Conservation (phyloP, 2,113 vertebrate genomes). For the Dasyurus viverrinus region DNA sequence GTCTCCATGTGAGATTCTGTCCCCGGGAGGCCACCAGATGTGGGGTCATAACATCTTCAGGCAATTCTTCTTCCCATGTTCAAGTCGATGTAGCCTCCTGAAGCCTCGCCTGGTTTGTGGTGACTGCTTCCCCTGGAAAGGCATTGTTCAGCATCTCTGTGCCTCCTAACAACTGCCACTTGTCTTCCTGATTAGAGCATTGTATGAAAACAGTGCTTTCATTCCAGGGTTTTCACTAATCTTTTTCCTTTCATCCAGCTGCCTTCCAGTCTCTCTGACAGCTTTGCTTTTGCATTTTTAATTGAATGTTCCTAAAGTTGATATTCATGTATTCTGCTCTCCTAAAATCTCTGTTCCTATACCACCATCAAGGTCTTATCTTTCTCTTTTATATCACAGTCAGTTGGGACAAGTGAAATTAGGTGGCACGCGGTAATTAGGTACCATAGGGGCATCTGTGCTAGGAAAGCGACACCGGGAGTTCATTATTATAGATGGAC, state of each 20-base stretch:
- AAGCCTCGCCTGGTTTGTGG: conserved; percentile 49
- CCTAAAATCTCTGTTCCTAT: conserved; percentile 69
- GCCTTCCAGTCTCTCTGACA: conserved; percentile 59
- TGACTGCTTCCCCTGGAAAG: conserved; percentile 51
- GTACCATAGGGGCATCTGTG: conserved; percentile 69
- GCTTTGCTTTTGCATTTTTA: conserved; percentile 72
- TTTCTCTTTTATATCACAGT: conserved; percentile 75
- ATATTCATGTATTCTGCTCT: conserved; percentile 77
- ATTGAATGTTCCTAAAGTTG: conserved; percentile 74
- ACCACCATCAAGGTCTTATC: conserved; percentile 76
- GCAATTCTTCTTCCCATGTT: conserved; percentile 48
- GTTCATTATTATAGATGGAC: conserved; percentile 55
- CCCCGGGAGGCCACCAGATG: conserved; percentile 43
- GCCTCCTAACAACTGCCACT: conserved; percentile 62
- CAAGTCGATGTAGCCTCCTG: conserved; percentile 21
- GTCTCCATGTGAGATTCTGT: not conserved
- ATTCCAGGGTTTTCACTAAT: conserved; percentile 42
- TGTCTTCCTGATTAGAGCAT: conserved; percentile 42
- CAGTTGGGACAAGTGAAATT: conserved; percentile 71
- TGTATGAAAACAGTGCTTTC: conserved; percentile 63
- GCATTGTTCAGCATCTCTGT: conserved; percentile 66
- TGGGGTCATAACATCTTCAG: conserved; percentile 10
- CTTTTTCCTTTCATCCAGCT: conserved; percentile 59
- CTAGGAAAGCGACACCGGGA: conserved; percentile 52
- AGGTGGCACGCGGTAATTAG: conserved; percentile 70